A percentile compares a stretch with the other conserved stretches of the same genome.
Conservation (phyloP, 1,140 invertebrate genomes). For the Drosophila eugracilis region DNA sequence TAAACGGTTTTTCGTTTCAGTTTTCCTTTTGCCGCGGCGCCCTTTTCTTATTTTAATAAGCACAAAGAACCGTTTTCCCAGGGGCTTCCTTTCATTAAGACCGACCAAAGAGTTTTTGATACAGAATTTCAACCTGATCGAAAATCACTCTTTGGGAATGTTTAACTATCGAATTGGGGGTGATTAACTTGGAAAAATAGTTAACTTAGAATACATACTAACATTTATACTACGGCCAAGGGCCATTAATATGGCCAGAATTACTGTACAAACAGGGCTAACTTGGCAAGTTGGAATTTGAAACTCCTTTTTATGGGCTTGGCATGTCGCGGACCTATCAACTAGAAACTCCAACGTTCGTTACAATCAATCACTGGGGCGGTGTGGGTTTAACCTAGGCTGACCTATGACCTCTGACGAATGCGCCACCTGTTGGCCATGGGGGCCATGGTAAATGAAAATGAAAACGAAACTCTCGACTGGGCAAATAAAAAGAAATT, state of each 20-base stretch:
- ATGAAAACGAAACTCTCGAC: neutral
- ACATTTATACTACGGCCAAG: no score
- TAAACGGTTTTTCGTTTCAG: slow-evolving; percentile 43
- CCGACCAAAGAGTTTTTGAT: neutral
- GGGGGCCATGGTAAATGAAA: neutral
- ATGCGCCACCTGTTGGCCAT: slow-evolving; percentile 39
- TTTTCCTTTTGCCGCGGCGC: neutral
- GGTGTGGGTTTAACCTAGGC: slow-evolving; percentile 7
- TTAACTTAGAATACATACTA: no score
- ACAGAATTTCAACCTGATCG: slow-evolving; percentile 2
- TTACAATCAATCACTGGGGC: slow-evolving; percentile 33
- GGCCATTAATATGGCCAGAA: neutral
- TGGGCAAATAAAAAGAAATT: slow-evolving; percentile 5
- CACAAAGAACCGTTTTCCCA: slow-evolving; percentile 31
- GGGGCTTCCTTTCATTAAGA: slow-evolving; percentile 2
- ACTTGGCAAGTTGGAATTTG: neutral
- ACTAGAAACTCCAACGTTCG: slow-evolving; percentile 19
- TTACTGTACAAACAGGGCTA: neutral
- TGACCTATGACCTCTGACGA: slow-evolving; percentile 21
- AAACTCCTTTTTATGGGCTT: neutral
- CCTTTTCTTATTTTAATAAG: slow-evolving; percentile 25
- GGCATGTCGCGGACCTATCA: slow-evolving; percentile 35
- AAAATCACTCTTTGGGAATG: neutral
- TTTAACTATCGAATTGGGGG: neutral
- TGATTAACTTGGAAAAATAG: no score